Conservation (phyloP, 2,797 vertebrate species). For the Megalops cyprinoides region DNA sequence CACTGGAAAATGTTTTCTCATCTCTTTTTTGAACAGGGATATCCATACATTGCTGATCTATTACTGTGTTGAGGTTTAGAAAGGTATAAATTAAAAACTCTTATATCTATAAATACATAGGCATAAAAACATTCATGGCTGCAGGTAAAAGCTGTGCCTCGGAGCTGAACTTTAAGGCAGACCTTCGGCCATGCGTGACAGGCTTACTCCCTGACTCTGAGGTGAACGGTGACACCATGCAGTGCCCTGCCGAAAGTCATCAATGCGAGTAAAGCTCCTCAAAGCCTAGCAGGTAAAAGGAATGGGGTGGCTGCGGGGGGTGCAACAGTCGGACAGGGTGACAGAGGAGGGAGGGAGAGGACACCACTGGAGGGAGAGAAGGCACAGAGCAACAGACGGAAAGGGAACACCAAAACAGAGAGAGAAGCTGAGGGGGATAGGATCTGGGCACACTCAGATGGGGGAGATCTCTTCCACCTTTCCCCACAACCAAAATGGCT, state of each 20-base stretch:
- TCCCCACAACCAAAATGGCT: background rate
- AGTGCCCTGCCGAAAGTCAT: slow-evolving; percentile 17
- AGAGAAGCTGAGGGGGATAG: slow-evolving; percentile 24
- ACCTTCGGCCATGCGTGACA: too few species aligned
- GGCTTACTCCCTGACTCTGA: too few species aligned
- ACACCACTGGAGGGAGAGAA: background rate
- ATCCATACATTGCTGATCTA: too few species aligned
- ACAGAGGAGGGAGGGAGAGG: background rate
- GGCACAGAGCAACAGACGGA: background rate
- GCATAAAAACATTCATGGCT: too few species aligned
- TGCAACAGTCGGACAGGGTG: background rate
- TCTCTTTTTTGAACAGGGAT: too few species aligned
- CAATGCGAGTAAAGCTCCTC: slow-evolving; percentile 35
- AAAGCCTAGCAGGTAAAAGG: background rate
- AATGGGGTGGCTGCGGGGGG: too few species aligned
- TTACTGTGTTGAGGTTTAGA: too few species aligned
- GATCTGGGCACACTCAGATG: slow-evolving; percentile 36
- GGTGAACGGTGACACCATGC: background rate
- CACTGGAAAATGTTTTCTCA: too few species aligned
- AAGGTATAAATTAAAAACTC: too few species aligned
- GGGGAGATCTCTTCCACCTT: background rate
- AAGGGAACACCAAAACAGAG: slow-evolving; percentile 19
- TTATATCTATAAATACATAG: too few species aligned
- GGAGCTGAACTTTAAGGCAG: too few species aligned
- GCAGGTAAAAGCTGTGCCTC: too few species aligned